These are phyloP conservation scores for Zaprionus capensis DNA, from an alignment of 1,140 invertebrate genomes.

Conservation along the genomic window DNA sequence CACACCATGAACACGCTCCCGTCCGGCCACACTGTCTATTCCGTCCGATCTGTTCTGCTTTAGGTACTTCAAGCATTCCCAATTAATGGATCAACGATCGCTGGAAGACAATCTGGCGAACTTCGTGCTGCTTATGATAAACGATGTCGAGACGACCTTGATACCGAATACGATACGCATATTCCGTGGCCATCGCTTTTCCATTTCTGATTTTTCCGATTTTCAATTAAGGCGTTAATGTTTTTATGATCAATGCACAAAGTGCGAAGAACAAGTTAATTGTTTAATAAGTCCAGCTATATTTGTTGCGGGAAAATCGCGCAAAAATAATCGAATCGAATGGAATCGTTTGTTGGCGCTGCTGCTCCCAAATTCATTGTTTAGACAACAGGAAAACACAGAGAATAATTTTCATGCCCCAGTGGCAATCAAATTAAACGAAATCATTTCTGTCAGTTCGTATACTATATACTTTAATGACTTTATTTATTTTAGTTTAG, in stretches of 20 bases:
- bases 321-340: slow-evolving; percentile 27
- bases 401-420: not conserved
- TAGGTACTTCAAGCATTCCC: not conserved
- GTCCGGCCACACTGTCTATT: not conserved
- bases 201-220: slow-evolving; percentile 1
- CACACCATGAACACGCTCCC: slow-evolving; percentile 38
- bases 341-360: not conserved
- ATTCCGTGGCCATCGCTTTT: not conserved
- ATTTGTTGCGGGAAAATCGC: slow-evolving; percentile 8
- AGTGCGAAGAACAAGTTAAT: slow-evolving; percentile 64
- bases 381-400: not conserved
- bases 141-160: slow-evolving; percentile 39
- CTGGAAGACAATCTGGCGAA: not conserved
- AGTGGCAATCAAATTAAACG: slow-evolving; percentile 4
- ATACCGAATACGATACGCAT: slow-evolving; percentile 13
- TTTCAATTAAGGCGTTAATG: slow-evolving; percentile 37
- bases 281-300: slow-evolving; percentile 55
- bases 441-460: slow-evolving; percentile 3
- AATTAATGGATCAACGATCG: slow-evolving; percentile 25
- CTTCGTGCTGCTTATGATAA: slow-evolving; percentile 60
- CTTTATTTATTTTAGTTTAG: slow-evolving; percentile 2
- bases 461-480: slow-evolving; percentile 7
- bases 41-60: not conserved
- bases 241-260: slow-evolving; percentile 61
- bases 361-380: not conserved